phyloP scores from a whole-genome alignment of 1,140 invertebrate species.

The Tachypleus tridentatus region DNA sequence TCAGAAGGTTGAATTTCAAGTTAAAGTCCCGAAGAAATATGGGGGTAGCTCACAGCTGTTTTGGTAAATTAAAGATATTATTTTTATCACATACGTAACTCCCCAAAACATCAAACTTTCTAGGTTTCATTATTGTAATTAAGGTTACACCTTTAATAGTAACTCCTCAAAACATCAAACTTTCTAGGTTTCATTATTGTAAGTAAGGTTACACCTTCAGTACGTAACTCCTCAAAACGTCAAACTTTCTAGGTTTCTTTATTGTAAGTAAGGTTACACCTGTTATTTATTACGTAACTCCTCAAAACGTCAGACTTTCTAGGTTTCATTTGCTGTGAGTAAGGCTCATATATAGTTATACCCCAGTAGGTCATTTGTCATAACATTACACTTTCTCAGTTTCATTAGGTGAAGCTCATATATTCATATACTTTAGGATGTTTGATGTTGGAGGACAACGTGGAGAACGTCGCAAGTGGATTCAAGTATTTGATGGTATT shows the following conservation, averaged over 20 bases:
- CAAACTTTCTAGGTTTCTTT: not conserved
- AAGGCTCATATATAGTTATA: not conserved
- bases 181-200: not conserved
- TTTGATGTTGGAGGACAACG: slow-evolving; percentile 68
- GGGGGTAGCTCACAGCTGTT: slow-evolving; percentile 52
- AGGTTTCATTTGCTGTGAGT: not conserved
- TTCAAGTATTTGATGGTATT: slow-evolving; percentile 67
- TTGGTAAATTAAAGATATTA: slow-evolving; percentile 31
- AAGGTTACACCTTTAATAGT: not conserved
- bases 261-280: not conserved
- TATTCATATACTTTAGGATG: slow-evolving; percentile 36
- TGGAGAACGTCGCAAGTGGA: slow-evolving; percentile 71
- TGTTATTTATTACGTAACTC: slow-evolving; percentile 2
- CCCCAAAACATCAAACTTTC: not conserved
- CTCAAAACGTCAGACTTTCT: not conserved
- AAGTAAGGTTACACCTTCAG: too few relatives aligned
- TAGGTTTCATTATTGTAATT: not conserved
- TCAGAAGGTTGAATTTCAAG: slow-evolving; percentile 56
- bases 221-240: slow-evolving; percentile 1
- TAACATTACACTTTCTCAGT: not conserved
- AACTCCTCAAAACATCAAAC: slow-evolving; percentile 2
- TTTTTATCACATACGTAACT: not conserved
- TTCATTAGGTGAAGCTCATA: not conserved
- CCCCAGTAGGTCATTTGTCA: not conserved
- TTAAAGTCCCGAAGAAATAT: slow-evolving; percentile 51